Percentiles rank a stretch among this genome's conserved stretches.
Conservation (phyloP, 2,113 vertebrate species). For the Columbina picui region DNA sequence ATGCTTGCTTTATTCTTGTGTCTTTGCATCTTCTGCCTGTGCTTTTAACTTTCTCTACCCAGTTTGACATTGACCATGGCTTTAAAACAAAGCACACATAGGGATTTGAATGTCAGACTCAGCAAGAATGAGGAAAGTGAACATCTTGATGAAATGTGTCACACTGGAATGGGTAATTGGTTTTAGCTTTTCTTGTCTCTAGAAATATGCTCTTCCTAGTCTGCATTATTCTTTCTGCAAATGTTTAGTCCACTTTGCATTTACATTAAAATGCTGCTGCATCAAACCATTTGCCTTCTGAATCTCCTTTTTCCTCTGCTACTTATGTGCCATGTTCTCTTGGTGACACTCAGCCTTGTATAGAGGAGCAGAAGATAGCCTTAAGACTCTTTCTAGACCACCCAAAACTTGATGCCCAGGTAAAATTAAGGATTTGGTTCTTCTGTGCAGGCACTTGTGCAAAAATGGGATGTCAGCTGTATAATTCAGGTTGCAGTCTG, state of each 20-base stretch:
- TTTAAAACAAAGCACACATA: not conserved
- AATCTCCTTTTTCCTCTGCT: conserved; percentile 49
- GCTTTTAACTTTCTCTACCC: not conserved
- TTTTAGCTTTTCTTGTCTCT: conserved; percentile 20
- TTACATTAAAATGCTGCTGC: conserved; percentile 60
- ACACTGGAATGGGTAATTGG: not conserved
- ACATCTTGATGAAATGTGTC: not conserved
- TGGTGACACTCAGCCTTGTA: not conserved
- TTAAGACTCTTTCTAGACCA: fast-evolving
- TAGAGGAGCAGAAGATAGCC: not conserved
- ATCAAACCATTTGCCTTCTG: conserved; percentile 30
- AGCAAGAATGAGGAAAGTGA: not conserved
- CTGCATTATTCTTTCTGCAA: conserved; percentile 23
- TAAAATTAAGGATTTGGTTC: not conserved
- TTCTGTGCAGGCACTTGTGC: not conserved
- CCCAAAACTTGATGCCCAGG: not conserved
- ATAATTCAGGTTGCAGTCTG: not conserved
- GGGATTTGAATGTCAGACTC: not conserved
- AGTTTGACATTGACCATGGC: not conserved
- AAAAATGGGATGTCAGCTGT: fast-evolving
- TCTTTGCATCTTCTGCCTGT: not conserved
- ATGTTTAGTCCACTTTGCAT: conserved; percentile 41
- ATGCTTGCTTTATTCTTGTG: conserved; percentile 3
- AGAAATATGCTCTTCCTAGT: not conserved
- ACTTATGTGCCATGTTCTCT: not conserved